These are phyloP conservation scores for Dipodomys stephensi DNA, from an alignment of 2,113 vertebrate species.

Conservation along the genomic window DNA sequence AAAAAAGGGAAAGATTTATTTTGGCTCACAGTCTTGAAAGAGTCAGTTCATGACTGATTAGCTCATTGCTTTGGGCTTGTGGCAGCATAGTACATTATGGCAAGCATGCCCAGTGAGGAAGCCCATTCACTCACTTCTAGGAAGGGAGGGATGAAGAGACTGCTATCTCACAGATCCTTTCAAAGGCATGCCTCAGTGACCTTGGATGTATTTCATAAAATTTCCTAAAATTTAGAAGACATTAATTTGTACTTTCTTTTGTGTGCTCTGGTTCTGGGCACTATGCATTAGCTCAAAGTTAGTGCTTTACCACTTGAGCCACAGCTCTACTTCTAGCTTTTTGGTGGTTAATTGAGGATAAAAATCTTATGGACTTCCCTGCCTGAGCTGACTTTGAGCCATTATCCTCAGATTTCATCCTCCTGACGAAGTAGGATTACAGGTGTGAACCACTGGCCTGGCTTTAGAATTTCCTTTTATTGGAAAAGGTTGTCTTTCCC, in stretches of 20 bases:
- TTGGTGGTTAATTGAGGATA: no score
- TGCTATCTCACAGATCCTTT: not conserved
- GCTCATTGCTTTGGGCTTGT: not conserved
- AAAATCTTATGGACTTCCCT: no score
- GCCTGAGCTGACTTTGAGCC: no score
- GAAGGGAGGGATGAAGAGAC: not conserved
- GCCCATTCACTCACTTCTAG: not conserved
- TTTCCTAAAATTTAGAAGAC: not conserved
- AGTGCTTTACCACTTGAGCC: no score
- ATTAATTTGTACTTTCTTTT: not conserved
- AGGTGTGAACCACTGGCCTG: no score
- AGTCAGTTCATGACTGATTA: no score
- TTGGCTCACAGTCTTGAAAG: not conserved
- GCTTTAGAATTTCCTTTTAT: not conserved
- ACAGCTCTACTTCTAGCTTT: no score
- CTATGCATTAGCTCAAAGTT: no score
- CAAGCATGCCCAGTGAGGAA: not conserved
- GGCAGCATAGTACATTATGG: not conserved
- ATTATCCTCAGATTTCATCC: no score
- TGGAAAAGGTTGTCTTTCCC: not conserved
- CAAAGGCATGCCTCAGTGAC: not conserved
- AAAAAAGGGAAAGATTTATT: not conserved
- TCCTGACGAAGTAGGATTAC: no score
- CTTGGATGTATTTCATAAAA: not conserved
- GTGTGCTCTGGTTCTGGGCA: no score